Percentiles rank a stretch among this genome's conserved stretches.
Evolutionary conservation across 2,113 vertebrate genomes (phyloP).

Genomic region (Setophaga petechia): DNA sequence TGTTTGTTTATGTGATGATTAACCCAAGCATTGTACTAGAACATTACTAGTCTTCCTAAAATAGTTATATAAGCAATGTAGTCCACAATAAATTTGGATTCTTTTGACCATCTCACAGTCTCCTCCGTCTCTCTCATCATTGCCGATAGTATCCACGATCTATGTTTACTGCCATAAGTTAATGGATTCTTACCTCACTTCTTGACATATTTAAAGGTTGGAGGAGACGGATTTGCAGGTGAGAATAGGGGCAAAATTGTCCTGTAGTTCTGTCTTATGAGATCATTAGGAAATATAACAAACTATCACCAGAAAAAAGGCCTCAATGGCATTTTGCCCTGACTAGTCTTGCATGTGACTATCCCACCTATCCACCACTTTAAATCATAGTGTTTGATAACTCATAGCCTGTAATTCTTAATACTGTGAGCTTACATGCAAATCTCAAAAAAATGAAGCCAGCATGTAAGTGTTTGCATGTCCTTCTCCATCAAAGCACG

Average conservation of each 20-base stretch:
- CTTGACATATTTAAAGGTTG: not conserved
- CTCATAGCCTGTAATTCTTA: not conserved
- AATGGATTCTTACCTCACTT: not conserved
- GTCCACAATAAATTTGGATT: not conserved
- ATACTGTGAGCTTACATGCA: not conserved
- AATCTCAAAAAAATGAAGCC: not conserved
- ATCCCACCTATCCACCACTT: not conserved
- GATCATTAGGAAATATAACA: not conserved
- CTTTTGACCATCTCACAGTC: not conserved
- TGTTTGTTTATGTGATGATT: not conserved
- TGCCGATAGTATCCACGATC: not conserved
- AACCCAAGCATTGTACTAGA: not conserved
- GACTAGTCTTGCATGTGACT: not conserved
- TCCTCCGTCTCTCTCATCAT: not conserved
- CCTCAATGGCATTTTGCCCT: not conserved
- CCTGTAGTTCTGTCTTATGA: not conserved
- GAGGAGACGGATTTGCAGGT: not conserved
- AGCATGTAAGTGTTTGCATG: fast-evolving
- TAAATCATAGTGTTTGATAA: not conserved
- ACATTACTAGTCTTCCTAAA: not conserved
- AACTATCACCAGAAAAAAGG: not conserved
- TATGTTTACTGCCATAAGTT: not conserved
- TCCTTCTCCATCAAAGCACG: not conserved
- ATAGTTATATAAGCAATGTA: not conserved
- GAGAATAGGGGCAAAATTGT: not conserved